Conservation (phyloP, 1,140 invertebrate genomes). For the Brachionus paranguensis region DNA sequence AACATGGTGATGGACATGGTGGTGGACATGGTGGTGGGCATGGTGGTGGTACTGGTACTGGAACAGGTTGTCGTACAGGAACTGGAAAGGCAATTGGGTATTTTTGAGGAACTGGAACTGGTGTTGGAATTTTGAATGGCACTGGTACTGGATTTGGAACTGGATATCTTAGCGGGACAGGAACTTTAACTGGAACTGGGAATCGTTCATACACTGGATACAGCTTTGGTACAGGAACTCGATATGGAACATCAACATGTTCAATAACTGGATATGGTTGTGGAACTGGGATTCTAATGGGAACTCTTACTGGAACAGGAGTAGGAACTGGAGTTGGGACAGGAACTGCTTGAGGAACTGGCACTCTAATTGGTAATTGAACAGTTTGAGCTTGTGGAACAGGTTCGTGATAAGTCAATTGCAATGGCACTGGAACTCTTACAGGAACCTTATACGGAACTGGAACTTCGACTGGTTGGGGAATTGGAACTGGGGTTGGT, state of each 20-base stretch:
- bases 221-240: not conserved
- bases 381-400: constrained; percentile 5
- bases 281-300: not conserved
- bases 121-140: not conserved
- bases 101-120: not conserved
- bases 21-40: not conserved
- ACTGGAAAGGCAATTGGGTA: not conserved
- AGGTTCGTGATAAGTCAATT: not conserved
- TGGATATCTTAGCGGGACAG: not conserved
- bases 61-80: not conserved
- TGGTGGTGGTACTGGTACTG: not conserved
- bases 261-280: not conserved
- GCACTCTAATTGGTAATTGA: constrained; percentile 14
- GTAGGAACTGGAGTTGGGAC: not conserved
- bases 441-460: not conserved
- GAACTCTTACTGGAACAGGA: not conserved
- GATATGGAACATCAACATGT: not conserved
- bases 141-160: not conserved
- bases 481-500: constrained; percentile 2
- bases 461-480: not conserved
- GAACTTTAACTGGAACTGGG: not conserved
- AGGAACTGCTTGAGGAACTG: constrained; percentile 5
- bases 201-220: not conserved
- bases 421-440: not conserved
- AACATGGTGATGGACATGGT: not conserved